Base-by-base conservation (phyloP, 2,113 vertebrate species). In the Aleadryas rufinucha region DNA sequence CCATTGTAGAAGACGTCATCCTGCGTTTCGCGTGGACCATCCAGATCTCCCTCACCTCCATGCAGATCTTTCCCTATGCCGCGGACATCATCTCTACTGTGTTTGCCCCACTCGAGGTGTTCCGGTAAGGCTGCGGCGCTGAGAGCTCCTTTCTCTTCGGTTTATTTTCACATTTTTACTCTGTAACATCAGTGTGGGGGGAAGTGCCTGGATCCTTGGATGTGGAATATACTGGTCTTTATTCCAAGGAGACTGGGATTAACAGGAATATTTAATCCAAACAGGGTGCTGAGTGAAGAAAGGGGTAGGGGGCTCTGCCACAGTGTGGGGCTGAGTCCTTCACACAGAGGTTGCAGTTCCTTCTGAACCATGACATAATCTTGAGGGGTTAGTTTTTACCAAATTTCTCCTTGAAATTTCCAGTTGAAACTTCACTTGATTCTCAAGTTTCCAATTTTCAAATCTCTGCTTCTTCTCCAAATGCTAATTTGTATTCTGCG, bases 1-100 rank as follows among this genome's bases (percentile, higher is more conserved):
- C 99, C 95, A 99, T 99, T 56, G 93, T 99, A 75, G 98, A 99
- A 90, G 99, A 99, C 4, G 98, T 99, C 89, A 99, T 99, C 93
- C 98, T 99, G 94, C 99, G 99, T 90, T 99, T 99, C 76, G 99
- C 99, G 71, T 99, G 99, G 99, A 99, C 99, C 57, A 98, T 99
- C 97, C 99, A 99, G 97, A 98, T 99, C 96, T 98, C 98, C 57
- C 96, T 99, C 91, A 98, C 98, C 63, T 98, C 98, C 84, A 98
- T 98, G 93, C 98, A 98, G 31, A 87, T 93, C 69, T 97, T 98
- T 47, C 97, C 98, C 31, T 98, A 98, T 3, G 97, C 98, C 57
- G 98, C 97, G 0, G 99, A 99, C 96, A 98, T 99, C 14, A 96
- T 99, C 72, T 98, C 98, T 90, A 99, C 99, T 17, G 98, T 99